phyloP scores from a whole-genome alignment of 2,888 invertebrate genomes.

The Helicoverpa assulta region DNA sequence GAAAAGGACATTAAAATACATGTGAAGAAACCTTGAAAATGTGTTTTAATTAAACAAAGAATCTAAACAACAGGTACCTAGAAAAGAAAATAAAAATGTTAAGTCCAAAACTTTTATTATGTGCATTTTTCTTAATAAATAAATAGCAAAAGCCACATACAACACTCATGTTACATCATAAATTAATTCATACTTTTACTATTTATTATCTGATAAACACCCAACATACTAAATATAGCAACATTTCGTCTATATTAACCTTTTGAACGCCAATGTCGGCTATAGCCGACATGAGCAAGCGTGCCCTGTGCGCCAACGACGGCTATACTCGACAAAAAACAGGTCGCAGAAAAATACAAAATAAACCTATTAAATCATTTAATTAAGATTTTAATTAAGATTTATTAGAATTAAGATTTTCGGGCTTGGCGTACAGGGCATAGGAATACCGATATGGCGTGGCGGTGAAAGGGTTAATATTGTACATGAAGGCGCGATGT shows the following conservation, averaged over 20 bases:
- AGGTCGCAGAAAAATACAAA: no score
- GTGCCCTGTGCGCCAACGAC: no score
- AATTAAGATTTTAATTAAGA: no score
- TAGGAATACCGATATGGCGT: no score
- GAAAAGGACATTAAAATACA: constrained; percentile 22
- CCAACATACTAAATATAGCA: constrained; percentile 12
- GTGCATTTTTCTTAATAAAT: constrained; percentile 44
- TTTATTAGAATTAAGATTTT: no score
- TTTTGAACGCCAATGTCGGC: no score
- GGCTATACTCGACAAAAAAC: no score
- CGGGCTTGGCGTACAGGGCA: no score
- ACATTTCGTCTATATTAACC: constrained; percentile 16
- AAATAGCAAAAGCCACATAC: constrained; percentile 55
- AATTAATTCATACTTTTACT: constrained; percentile 20
- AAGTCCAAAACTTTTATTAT: constrained; percentile 38
- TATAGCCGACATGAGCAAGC: no score
- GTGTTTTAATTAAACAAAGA: not conserved
- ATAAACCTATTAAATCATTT: no score
- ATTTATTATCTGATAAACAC: constrained; percentile 23
- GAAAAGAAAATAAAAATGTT: constrained; percentile 1
- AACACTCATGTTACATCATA: constrained; percentile 42
- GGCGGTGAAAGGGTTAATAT: no score
- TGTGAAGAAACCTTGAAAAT: not conserved
- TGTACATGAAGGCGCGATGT: no score
- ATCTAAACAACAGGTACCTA: not conserved